Base-by-base conservation (phyloP, 2,888 invertebrate genomes). In the Crioceris asparagi region DNA sequence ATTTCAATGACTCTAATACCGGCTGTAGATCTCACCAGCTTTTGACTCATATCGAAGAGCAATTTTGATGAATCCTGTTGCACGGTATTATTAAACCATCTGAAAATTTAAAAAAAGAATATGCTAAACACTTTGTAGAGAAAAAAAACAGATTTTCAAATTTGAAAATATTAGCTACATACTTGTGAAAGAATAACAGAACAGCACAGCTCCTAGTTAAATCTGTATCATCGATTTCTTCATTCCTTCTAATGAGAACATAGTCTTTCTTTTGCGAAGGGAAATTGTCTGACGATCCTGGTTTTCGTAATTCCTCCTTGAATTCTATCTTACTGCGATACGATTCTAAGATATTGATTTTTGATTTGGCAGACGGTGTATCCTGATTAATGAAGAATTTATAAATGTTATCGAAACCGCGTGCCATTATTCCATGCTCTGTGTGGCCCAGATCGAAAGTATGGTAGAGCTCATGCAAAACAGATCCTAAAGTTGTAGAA, bases 361-460 rank as follows among this genome's bases (percentile, higher is more conserved):
- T 35, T 8, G 39, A 17, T 21, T 32, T 34, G 11, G 32, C 34
- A 10, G 35, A 37, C 3, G 32, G 32, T 21, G 35, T 36, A 14
- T 76, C 70, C 10, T 11, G n/a, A 21, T 33, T 25, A 15, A 23
- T 21, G 55, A 90, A 86, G 21, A 86, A 79, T 39, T 79, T 71
- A 56, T 85, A 78, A 36, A 90, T 73, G 51, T 85, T 80, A 60
- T 88, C 86, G 59, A 88, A 90, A 27, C 87, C 90, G 58, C 83
- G 74, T 27, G 87, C 88, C 96, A 96, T 96, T 40, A 96, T 84
- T 12, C 94, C 94, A 49, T 82, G 77, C 50, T 77, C 74, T 0
- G 90, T 85, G 60, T 96, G 94, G 1, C 91, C 93, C 39, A 96
- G 72, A 65, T 93, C 91, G 62, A 96, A 91, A 1, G 87, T 87